Conservation (phyloP, 2,888 invertebrate species). For the Ctenicera cuprea region DNA sequence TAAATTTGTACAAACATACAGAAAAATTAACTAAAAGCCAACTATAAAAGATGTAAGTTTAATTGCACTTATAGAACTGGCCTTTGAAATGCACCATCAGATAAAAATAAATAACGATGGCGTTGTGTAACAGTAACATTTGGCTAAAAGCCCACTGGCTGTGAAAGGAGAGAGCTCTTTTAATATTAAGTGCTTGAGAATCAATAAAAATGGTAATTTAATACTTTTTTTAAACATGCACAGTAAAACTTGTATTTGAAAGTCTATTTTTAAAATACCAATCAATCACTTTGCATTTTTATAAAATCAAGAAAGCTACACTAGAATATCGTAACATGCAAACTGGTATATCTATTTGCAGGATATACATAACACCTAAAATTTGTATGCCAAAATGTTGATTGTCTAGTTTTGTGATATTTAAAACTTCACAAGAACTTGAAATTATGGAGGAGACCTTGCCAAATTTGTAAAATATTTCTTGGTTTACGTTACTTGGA, state of each 20-base stretch:
- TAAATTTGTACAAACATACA: conserved; percentile 9
- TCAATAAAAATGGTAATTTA: background rate
- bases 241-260: background rate
- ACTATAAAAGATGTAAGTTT: conserved; percentile 21
- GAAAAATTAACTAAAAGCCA: conserved; percentile 24
- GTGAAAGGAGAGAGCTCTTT: conserved; percentile 19
- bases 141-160: conserved; percentile 32
- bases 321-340: too few species aligned
- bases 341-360: too few species aligned
- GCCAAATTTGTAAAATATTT: too few species aligned
- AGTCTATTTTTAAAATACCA: background rate
- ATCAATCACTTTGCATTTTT: too few species aligned
- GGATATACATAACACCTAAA: too few species aligned
- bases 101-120: conserved; percentile 32
- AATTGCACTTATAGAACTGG: conserved; percentile 14
- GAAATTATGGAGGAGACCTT: too few species aligned
- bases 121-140: conserved; percentile 23
- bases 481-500: too few species aligned
- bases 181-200: conserved; percentile 6
- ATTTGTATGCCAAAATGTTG: too few species aligned
- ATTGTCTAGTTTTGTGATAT: too few species aligned
- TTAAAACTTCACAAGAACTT: too few species aligned
- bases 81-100: conserved; percentile 25
- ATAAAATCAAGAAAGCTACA: too few species aligned
- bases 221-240: background rate